Percentiles rank a stretch among this genome's conserved stretches.
Conservation (phyloP, 2,797 vertebrate genomes). For the Tapirus indicus region DNA sequence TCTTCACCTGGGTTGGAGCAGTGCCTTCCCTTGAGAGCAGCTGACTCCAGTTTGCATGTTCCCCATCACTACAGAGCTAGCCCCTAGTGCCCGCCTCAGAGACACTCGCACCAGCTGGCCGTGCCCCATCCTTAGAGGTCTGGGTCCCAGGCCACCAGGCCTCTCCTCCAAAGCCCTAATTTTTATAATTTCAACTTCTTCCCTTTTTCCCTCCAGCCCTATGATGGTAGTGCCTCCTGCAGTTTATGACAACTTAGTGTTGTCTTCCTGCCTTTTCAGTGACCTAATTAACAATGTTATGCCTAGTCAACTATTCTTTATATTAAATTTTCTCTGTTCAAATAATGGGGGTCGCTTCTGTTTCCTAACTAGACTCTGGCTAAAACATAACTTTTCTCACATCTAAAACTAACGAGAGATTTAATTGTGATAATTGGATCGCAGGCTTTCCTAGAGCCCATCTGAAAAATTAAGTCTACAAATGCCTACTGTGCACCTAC, state of each 20-base stretch:
- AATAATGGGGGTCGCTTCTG: background rate
- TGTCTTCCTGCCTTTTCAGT: background rate
- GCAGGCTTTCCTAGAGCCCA: background rate
- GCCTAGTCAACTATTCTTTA: background rate
- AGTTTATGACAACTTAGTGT: background rate
- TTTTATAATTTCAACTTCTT: background rate
- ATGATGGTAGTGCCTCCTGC: background rate
- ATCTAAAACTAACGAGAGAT: background rate
- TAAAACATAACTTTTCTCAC: background rate
- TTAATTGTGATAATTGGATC: background rate
- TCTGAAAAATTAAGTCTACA: background rate
- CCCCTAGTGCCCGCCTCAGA: rapidly evolving
- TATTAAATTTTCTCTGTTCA: background rate
- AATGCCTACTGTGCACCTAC: rapidly evolving
- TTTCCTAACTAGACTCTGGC: background rate
- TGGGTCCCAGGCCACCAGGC: background rate
- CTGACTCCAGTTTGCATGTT: rapidly evolving
- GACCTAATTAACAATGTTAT: background rate
- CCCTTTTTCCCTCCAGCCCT: background rate
- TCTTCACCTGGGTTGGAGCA: too few species aligned
- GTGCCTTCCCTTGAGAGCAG: background rate
- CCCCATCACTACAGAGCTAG: background rate
- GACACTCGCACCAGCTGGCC: rapidly evolving
- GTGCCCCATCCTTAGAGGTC: rapidly evolving
- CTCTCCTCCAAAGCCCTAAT: background rate